Percentiles rank a stretch among this genome's conserved stretches.
These are phyloP conservation scores for Drosophila picticornis DNA, from an alignment of 2,888 invertebrate genomes.

Conservation along the genomic window DNA sequence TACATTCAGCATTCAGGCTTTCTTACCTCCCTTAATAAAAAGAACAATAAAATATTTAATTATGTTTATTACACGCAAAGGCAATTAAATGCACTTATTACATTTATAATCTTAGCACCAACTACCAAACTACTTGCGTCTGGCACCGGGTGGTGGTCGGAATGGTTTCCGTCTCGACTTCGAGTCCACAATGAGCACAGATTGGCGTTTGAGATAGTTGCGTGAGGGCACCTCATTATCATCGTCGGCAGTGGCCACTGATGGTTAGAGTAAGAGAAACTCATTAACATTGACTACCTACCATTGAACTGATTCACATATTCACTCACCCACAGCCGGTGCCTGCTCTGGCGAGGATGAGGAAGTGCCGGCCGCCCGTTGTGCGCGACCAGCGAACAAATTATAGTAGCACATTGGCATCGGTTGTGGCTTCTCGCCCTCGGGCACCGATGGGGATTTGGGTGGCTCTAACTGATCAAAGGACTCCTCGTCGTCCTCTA, in stretches of 20 bases:
- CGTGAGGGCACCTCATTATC: constrained; percentile 94
- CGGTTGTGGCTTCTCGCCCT: constrained; percentile 83
- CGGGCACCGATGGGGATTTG: constrained; percentile 69
- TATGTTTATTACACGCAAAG: background rate
- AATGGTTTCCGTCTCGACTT: constrained; percentile 92
- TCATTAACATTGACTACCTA: constrained; percentile 1
- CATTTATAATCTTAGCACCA: background rate
- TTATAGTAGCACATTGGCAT: constrained; percentile 85
- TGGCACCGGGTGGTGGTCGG: constrained; percentile 83
- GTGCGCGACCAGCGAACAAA: constrained; percentile 83
- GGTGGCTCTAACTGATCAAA: constrained; percentile 74
- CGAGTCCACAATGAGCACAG: constrained; percentile 93
- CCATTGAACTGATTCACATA: background rate
- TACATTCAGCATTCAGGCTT: background rate
- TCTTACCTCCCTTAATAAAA: background rate
- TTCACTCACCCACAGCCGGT: constrained; percentile 80
- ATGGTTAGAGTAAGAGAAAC: background rate
- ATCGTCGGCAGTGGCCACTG: constrained; percentile 89
- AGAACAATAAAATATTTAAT: background rate
- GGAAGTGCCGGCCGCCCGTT: constrained; percentile 83
- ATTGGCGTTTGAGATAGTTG: constrained; percentile 92
- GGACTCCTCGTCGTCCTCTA: constrained; percentile 77
- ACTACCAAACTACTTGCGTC: constrained; percentile 59
- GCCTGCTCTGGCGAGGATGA: constrained; percentile 85
- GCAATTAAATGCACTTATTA: constrained; percentile 2